A percentile compares a stretch with the other conserved stretches of the same genome.
Evolutionary conservation across 1,140 invertebrate species (phyloP).

Genomic region (Gryllus bimaculatus): DNA sequence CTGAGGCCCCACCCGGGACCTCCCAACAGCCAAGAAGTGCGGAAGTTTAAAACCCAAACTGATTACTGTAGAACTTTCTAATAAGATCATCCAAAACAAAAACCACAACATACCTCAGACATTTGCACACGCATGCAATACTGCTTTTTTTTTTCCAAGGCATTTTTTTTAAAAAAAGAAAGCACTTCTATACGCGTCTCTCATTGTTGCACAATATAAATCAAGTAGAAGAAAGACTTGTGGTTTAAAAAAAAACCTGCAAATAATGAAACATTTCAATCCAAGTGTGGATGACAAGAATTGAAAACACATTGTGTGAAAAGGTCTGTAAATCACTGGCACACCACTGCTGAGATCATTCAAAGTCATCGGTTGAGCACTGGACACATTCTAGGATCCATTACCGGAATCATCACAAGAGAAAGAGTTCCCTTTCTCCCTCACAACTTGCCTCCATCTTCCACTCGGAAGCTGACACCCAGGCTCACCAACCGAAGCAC

Average conservation of each 20-base stretch:
- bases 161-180: not conserved
- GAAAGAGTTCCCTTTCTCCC: not conserved
- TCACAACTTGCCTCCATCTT: not conserved
- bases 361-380: constrained; percentile 3
- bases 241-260: constrained; percentile 5
- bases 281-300: not conserved
- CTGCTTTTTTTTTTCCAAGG: not conserved
- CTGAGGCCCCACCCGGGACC: not conserved
- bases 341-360: constrained; percentile 3
- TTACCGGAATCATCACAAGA: not conserved
- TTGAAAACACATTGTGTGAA: constrained; percentile 2
- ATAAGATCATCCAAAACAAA: not conserved
- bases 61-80: not conserved
- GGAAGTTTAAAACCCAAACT: not conserved
- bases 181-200: not conserved
- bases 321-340: not conserved
- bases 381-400: constrained; percentile 1
- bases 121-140: not conserved
- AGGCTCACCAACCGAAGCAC: not conserved
- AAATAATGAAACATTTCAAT: not conserved
- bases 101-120: not conserved
- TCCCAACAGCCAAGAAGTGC: not conserved
- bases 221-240: constrained; percentile 1
- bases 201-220: not conserved
- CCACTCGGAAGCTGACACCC: not conserved